These are phyloP conservation scores for Drosophila kurseongensis DNA, from an alignment of 1,140 invertebrate genomes.

Conservation along the genomic window DNA sequence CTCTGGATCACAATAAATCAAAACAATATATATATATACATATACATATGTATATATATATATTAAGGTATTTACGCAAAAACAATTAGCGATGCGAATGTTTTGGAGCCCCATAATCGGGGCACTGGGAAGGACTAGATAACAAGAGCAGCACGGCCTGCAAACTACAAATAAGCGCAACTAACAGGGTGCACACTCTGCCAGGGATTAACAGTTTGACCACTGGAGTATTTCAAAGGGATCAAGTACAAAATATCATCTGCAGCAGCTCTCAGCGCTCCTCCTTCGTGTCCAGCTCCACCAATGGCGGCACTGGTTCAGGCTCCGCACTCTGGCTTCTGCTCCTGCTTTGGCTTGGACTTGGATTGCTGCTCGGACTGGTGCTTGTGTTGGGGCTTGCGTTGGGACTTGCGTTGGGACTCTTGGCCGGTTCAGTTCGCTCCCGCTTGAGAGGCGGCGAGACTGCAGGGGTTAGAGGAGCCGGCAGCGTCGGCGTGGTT, in stretches of 20 bases:
- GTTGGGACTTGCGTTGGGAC: neutral
- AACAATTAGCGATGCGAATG: neutral
- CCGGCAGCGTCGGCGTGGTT: neutral
- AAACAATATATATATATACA: slow-evolving; percentile 1
- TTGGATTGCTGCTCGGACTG: slow-evolving; percentile 8
- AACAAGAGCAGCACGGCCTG: slow-evolving; percentile 43
- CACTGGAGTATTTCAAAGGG: slow-evolving; percentile 31
- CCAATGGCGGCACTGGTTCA: slow-evolving; percentile 37
- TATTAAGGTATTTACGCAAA: neutral
- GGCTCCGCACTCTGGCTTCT: slow-evolving; percentile 23
- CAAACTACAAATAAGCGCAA: slow-evolving; percentile 25
- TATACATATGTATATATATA: neutral
- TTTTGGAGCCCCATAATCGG: slow-evolving; percentile 3
- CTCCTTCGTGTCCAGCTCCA: slow-evolving; percentile 47
- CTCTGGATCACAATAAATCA: slow-evolving; percentile 10
- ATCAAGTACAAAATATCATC: slow-evolving; percentile 32
- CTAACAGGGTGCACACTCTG: slow-evolving; percentile 12
- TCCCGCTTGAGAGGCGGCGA: neutral
- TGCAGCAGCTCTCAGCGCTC: neutral
- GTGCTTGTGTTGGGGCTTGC: slow-evolving; percentile 1
- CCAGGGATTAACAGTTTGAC: slow-evolving; percentile 18
- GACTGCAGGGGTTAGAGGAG: slow-evolving; percentile 11
- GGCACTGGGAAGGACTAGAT: slow-evolving; percentile 54
- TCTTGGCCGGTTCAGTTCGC: neutral
- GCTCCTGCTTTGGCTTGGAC: slow-evolving; percentile 14